Conservation (phyloP, 2,113 vertebrate species). For the Ageneiosus marmoratus region DNA sequence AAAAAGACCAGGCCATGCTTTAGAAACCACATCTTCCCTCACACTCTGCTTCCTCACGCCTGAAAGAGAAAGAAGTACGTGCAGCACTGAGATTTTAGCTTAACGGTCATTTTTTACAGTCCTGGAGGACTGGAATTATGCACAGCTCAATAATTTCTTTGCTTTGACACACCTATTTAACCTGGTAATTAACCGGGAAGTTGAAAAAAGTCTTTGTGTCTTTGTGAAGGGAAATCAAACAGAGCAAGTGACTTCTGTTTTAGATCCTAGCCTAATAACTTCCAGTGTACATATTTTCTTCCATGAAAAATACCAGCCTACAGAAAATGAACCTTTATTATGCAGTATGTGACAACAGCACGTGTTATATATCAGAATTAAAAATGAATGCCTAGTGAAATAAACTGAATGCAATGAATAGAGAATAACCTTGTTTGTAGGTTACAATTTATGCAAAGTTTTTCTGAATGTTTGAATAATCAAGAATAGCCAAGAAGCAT, state of each 20-base stretch:
- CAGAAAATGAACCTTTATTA: neutral
- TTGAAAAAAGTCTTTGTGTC: neutral
- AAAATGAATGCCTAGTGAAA: neutral
- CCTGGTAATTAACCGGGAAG: neutral
- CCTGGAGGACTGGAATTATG: neutral
- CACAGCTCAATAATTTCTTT: neutral
- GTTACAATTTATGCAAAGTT: neutral
- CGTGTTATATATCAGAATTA: neutral
- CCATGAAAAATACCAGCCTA: neutral
- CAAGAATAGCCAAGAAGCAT: too few species aligned
- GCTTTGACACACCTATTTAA: neutral
- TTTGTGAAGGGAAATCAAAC: neutral
- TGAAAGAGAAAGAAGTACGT: slow-evolving; percentile 5
- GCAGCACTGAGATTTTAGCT: neutral
- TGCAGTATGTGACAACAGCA: neutral
- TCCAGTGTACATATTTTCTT: neutral
- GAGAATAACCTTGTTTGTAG: neutral
- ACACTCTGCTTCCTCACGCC: slow-evolving; percentile 18
- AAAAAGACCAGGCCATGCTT: slow-evolving; percentile 16
- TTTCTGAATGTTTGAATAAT: too few species aligned
- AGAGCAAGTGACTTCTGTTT: neutral
- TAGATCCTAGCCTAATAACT: neutral
- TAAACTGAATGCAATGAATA: neutral
- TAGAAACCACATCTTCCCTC: slow-evolving; percentile 38
- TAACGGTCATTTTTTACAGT: neutral